Base-by-base conservation (phyloP, 2,888 invertebrate species). In the Colletes collaris region DNA sequence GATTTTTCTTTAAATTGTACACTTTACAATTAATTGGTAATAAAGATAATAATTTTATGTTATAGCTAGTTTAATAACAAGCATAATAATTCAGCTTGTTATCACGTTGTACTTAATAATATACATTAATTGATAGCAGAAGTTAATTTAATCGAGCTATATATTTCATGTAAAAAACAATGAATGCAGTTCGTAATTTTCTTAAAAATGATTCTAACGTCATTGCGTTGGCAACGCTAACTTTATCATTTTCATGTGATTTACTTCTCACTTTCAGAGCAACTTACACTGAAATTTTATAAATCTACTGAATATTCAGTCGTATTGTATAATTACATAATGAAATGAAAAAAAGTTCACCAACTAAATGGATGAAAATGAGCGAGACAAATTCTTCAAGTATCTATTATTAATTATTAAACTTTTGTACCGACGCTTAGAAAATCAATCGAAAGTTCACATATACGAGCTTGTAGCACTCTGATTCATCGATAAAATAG, bases 381-480 rank as follows among this genome's bases (percentile, higher is more conserved):
- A 53, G 19, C 37, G 11, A 19, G 40, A 11, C 11, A 35, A 40
- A 58, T 40, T 63, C 63, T 35, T 67, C 6, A 37, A 19, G 19
- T 46, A 56, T 74, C 55, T 46, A n/a, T 53, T 46, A 19, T 27
- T 19, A 37, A 52, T 19, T 55, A 53, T 56, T 27, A 13, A 55
- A 65, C 65, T 27, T 44, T 66, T 53, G 56, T 67, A 67, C 44
- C 44, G 19, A 67, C 46, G n/a, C 40, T 44, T 35, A 46, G 46
- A 11, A 11, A 49, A 50, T 40, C 37, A 49, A 10, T 59, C 16
- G 35, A 49, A 16, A 58, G 50, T 49, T 68, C 67, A 27, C 2
- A 27, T 50, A 63, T 63, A 60, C 64, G 64, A 78, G 77, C 76
- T 78, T 76, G 59, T 65, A 69, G 53, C 37, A 27, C 35, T 53